Evolutionary conservation across 2,113 vertebrate genomes (phyloP).

Genomic region (Arizona elegans): DNA sequence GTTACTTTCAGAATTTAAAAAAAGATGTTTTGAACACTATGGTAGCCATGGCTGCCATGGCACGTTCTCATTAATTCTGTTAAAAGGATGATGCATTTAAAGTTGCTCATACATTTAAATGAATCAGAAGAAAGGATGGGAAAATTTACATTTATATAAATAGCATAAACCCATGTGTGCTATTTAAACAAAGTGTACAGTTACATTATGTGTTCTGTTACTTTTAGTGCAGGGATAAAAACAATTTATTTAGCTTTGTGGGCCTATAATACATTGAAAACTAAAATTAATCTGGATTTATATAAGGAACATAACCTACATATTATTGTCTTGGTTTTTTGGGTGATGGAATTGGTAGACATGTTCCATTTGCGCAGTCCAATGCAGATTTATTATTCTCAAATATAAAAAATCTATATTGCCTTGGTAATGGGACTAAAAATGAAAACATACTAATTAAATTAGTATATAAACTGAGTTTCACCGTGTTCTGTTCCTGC

Average conservation of each 20-base stretch:
- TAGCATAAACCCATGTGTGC: neutral
- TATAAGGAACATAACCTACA: neutral
- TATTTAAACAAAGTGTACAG: neutral
- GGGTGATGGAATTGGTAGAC: neutral
- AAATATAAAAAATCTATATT: neutral
- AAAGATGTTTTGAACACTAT: slow-evolving; percentile 14
- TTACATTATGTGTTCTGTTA: neutral
- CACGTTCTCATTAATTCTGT: slow-evolving; percentile 20
- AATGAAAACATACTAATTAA: neutral
- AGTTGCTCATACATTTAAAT: neutral
- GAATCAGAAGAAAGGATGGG: neutral
- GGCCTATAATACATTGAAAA: neutral
- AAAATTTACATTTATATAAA: neutral
- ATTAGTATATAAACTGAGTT: neutral
- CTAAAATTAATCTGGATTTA: neutral
- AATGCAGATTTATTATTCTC: neutral
- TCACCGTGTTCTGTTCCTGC: neutral
- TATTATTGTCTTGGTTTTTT: neutral
- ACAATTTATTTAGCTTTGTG: neutral
- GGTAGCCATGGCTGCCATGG: neutral
- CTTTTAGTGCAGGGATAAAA: neutral
- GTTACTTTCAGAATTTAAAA: slow-evolving; percentile 40
- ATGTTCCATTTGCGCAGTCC: neutral
- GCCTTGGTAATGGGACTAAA: neutral
- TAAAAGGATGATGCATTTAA: neutral